Percentiles rank a stretch among this genome's conserved stretches.
Evolutionary conservation across 1,140 invertebrate species (phyloP).

Genomic region (Lucilia sericata): DNA sequence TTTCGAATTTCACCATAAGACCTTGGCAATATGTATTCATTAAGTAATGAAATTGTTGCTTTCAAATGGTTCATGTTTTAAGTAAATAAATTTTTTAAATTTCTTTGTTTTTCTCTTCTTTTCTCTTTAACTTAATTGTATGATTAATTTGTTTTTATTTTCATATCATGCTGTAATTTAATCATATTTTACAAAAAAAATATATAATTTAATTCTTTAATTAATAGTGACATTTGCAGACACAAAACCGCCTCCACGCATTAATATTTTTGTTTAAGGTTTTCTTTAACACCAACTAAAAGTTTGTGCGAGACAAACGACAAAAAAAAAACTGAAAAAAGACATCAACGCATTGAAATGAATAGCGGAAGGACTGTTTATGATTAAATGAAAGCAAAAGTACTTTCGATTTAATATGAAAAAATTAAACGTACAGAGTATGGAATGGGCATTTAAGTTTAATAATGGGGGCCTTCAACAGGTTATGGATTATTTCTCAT

Average conservation of each 20-base stretch:
- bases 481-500: no score
- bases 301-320: background rate
- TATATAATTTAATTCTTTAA: conserved; percentile 5
- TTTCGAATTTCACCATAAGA: conserved; percentile 1
- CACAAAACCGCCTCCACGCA: conserved; percentile 10
- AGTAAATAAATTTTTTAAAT: background rate
- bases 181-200: conserved; percentile 20
- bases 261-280: background rate
- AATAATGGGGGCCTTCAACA: no score
- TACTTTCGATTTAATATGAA: conserved; percentile 3
- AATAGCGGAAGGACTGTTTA: conserved; percentile 28
- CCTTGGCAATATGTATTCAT: background rate
- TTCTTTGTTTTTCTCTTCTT: background rate
- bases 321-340: background rate
- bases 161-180: conserved; percentile 15
- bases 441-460: background rate
- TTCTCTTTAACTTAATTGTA: background rate
- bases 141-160: conserved; percentile 5
- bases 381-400: conserved; percentile 12
- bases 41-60: background rate
- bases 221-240: conserved; percentile 25
- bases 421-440: background rate
- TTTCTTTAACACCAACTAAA: background rate
- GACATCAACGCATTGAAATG: background rate
- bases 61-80: background rate